Percentiles rank a stretch among this genome's conserved stretches.
phyloP scores from a whole-genome alignment of 2,797 vertebrate genomes.

The Chloroceryle inda region DNA sequence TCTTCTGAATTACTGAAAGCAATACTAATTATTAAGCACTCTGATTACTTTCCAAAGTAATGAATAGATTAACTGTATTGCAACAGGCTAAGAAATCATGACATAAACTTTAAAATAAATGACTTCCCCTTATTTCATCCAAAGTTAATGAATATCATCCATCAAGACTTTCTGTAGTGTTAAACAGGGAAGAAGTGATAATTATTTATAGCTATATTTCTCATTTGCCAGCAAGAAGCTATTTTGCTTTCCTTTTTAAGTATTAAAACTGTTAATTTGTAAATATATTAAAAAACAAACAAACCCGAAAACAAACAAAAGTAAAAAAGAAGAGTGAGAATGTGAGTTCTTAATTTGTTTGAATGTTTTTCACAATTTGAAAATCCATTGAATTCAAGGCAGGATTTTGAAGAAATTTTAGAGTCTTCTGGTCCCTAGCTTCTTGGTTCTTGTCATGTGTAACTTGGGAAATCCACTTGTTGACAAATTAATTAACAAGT shows the following conservation, averaged over 20 bases:
- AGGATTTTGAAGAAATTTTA: neutral
- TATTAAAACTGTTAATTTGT: neutral
- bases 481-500: neutral
- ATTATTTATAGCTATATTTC: neutral
- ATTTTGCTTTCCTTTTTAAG: neutral
- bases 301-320: neutral
- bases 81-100: neutral
- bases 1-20: neutral
- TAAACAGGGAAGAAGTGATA: neutral
- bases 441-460: neutral
- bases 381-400: neutral
- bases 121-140: neutral
- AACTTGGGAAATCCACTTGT: neutral
- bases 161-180: neutral
- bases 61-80: neutral
- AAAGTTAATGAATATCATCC: neutral
- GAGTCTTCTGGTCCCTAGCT: neutral
- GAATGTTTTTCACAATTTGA: neutral
- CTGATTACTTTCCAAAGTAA: neutral
- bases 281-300: neutral
- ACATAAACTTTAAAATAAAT: neutral
- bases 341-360: neutral
- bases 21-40: neutral
- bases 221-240: neutral
- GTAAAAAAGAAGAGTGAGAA: neutral